Base-by-base conservation (phyloP, 2,888 invertebrate genomes). In the Rhingia campestris region DNA sequence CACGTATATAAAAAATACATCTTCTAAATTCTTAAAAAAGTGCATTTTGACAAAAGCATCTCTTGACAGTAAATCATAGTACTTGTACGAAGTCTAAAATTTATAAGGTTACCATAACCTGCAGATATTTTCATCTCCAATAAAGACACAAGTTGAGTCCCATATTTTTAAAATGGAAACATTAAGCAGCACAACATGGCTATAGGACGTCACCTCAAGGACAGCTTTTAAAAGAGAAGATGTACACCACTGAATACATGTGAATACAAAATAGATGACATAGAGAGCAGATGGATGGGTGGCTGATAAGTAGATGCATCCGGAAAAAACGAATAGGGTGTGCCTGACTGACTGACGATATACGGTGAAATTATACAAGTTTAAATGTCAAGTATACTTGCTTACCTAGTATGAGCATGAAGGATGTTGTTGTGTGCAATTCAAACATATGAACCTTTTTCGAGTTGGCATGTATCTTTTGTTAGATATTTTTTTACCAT, bases 311-410 rank as follows among this genome's bases (percentile, higher is more conserved):
- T 76, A 56, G 64, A 66, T 64, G 51, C 64, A 75, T 75, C 41
- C 67, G 22, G 7, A 67, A 59, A 59, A 41, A 66, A 35, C 51
- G 66, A 58, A 33, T 33, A 66, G 56, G 74, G n/a, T 35, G 51
- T 58, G 58, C 6, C 56, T 58, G 49, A 30, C 41, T 66, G 56
- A 58, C 47, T 74, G 75, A 58, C 30, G 73, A 66, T 58, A 66
- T 66, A 56, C 66, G 49, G 33, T 47, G 37, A 43, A 33, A 67
- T 76, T 63, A 70, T 63, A 63, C 49, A 14, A 77, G 70, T 56
- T 49, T 77, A 56, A 69, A 77, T 77, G 77, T 69, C 77, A 77
- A 70, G 77, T 56, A 56, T 54, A 41, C 77, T 63, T 56, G 70
- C 56, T 12, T 47, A 47, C 47, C 47, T 63, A 30, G 56, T 30